Conservation (phyloP, 2,797 vertebrate genomes). For the Chrosomus eos region DNA sequence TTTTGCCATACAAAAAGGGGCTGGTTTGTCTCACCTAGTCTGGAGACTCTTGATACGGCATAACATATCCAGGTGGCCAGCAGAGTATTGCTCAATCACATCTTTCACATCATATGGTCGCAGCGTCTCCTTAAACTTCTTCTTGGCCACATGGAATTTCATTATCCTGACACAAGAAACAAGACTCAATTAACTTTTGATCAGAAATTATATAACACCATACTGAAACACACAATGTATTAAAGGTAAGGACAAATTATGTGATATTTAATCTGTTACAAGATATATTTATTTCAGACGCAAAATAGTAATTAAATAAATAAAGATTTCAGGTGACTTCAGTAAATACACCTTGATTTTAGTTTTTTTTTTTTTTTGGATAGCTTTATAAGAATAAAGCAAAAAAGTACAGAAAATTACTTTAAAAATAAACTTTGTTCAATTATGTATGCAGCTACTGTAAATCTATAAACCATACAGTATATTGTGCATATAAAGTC, state of each 20-base stretch:
- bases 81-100: constrained; percentile 98
- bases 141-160: constrained; percentile 98
- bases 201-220: neutral
- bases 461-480: neutral
- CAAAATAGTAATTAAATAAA: neutral
- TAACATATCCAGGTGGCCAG: constrained; percentile 96
- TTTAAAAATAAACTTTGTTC: neutral
- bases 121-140: constrained; percentile 96
- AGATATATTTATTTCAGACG: neutral
- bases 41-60: constrained; percentile 98
- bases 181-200: neutral
- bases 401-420: neutral
- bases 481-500: neutral
- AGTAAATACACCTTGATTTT: neutral
- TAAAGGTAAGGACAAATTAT: neutral
- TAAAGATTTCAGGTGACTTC: neutral
- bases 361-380: neutral
- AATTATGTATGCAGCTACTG: neutral
- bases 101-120: constrained; percentile 98
- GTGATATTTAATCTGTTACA: neutral
- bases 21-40: constrained; percentile 81
- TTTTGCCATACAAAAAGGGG: neutral
- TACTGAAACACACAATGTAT: neutral
- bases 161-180: constrained; percentile 84
- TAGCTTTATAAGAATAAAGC: neutral